These are phyloP conservation scores for Empis stercorea DNA, from an alignment of 2,888 invertebrate species.

Conservation along the genomic window DNA sequence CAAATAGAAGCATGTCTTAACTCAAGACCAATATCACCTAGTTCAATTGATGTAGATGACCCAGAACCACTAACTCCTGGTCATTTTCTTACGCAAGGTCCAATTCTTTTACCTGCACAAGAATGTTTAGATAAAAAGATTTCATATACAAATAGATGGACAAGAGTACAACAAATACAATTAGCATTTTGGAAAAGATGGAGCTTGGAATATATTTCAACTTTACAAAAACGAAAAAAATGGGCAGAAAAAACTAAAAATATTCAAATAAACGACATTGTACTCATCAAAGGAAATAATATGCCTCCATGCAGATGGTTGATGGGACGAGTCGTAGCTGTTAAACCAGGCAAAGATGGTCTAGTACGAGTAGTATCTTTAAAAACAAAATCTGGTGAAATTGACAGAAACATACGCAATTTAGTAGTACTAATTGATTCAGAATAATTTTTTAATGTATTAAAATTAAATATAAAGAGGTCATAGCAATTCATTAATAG, in stretches of 20 bases:
- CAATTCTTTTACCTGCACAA: not conserved
- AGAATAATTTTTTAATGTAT: too few species aligned
- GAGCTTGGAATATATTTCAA: conserved; percentile 8
- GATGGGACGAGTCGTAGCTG: conserved; percentile 14
- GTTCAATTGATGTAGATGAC: conserved; percentile 10
- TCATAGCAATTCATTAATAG: too few species aligned
- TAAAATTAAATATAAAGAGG: too few species aligned
- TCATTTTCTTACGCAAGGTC: not conserved
- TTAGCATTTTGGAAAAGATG: conserved; percentile 12
- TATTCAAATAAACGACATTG: conserved; percentile 7
- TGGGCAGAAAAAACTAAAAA: conserved; percentile 6
- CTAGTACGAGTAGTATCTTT: conserved; percentile 13
- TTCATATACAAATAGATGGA: not conserved
- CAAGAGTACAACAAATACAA: conserved; percentile 5
- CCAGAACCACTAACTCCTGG: conserved; percentile 1
- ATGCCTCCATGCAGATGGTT: conserved; percentile 15
- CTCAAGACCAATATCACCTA: conserved; percentile 16
- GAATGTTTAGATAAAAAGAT: not conserved
- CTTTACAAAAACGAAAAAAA: conserved; percentile 11
- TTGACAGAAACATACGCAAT: not conserved
- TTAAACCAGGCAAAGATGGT: conserved; percentile 19
- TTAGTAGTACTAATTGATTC: too few species aligned
- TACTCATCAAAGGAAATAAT: conserved; percentile 9
- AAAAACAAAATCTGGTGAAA: conserved; percentile 1
- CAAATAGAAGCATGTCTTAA: conserved; percentile 19